Conservation (phyloP, 2,888 invertebrate species). For the Encarsia formosa region DNA sequence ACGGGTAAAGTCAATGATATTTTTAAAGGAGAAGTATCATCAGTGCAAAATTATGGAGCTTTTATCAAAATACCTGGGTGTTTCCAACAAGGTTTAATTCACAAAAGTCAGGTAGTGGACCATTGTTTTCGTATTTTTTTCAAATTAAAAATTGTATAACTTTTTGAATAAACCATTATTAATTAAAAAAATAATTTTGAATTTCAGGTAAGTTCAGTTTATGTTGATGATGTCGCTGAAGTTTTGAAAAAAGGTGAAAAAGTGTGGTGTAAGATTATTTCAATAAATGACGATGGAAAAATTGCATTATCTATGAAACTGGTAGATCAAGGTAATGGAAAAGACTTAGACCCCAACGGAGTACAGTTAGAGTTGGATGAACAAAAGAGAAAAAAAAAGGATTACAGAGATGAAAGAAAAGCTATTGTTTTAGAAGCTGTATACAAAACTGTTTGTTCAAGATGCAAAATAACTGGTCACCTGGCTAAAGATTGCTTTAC, state of each 20-base stretch:
- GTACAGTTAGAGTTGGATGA: slow-evolving; percentile 48
- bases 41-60: slow-evolving; percentile 51
- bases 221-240: slow-evolving; percentile 48
- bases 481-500: slow-evolving; percentile 49
- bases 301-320: slow-evolving; percentile 51
- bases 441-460: slow-evolving; percentile 48
- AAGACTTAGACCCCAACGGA: slow-evolving; percentile 50
- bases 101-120: slow-evolving; percentile 47
- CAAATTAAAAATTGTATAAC: slow-evolving; percentile 20
- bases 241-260: slow-evolving; percentile 48
- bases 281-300: slow-evolving; percentile 47
- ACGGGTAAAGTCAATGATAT: slow-evolving; percentile 44
- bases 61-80: slow-evolving; percentile 50
- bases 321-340: slow-evolving; percentile 50
- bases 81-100: slow-evolving; percentile 48
- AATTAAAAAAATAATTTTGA: background rate
- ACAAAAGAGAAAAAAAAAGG: slow-evolving; percentile 40
- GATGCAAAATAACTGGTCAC: slow-evolving; percentile 50
- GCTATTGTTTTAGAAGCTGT: slow-evolving; percentile 49
- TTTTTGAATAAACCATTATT: background rate
- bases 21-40: slow-evolving; percentile 46
- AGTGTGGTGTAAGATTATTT: slow-evolving; percentile 51
- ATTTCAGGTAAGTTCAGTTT: slow-evolving; percentile 42
- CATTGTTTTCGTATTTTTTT: no score
- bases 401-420: slow-evolving; percentile 37